Evolutionary conservation across 2,797 vertebrate genomes (phyloP).

Genomic region (Tolypeutes matacus): DNA sequence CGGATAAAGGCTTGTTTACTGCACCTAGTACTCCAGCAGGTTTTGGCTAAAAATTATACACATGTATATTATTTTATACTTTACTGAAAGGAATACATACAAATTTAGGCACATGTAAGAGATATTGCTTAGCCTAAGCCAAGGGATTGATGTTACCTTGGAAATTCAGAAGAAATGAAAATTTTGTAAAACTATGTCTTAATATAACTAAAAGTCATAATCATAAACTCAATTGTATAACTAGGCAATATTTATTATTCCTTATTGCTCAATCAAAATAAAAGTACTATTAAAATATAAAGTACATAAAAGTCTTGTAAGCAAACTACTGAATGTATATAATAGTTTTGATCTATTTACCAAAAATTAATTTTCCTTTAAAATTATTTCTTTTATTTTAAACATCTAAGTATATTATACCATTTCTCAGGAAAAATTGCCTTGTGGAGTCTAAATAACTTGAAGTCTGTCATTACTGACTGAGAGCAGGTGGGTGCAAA

Average conservation of each 20-base stretch:
- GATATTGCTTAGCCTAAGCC: neutral
- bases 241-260: conserved; percentile 37
- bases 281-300: conserved; percentile 30
- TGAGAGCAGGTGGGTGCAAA: neutral
- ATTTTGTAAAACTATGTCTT: conserved; percentile 14
- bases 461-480: neutral
- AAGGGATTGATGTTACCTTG: neutral
- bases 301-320: conserved; percentile 27
- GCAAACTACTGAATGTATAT: neutral
- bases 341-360: conserved; percentile 6
- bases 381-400: conserved; percentile 28
- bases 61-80: conserved; percentile 55
- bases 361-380: conserved; percentile 42
- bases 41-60: conserved; percentile 92
- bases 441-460: conserved; percentile 21
- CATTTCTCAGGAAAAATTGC: conserved; percentile 1
- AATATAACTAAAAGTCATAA: conserved; percentile 41
- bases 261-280: conserved; percentile 39
- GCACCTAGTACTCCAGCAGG: conserved; percentile 94
- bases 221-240: conserved; percentile 7
- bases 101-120: conserved; percentile 27
- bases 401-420: neutral
- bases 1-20: conserved; percentile 97
- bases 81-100: conserved; percentile 36
- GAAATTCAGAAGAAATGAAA: neutral